Evolutionary conservation across 2,113 vertebrate species (phyloP).

Genomic region (Tetraodon nigroviridis): DNA sequence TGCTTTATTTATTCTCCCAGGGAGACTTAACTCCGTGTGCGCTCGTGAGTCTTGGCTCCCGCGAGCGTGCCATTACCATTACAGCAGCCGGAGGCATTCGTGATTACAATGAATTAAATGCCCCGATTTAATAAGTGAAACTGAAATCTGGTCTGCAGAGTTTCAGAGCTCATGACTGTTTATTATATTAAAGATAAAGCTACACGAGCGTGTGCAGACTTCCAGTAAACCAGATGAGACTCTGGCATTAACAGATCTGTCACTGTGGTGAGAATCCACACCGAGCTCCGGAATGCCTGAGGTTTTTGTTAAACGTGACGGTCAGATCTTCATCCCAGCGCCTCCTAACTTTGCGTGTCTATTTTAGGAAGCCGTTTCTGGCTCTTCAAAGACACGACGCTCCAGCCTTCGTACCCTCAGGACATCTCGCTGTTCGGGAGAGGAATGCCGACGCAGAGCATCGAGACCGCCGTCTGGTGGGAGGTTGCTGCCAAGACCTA

Average conservation of each 20-base stretch:
- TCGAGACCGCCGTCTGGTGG: constrained; percentile 99
- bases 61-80: constrained; percentile 13
- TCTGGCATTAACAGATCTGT: too few species aligned
- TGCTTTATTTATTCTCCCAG: constrained; percentile 61
- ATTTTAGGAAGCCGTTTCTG: constrained; percentile 93
- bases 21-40: constrained; percentile 38
- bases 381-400: constrained; percentile 97
- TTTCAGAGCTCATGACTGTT: constrained; percentile 20
- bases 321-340: constrained; percentile 18
- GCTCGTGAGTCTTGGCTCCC: constrained; percentile 31
- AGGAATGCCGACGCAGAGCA: constrained; percentile 92
- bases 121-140: constrained; percentile 46
- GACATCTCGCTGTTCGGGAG: constrained; percentile 92
- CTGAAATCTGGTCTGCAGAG: constrained; percentile 39
- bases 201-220: constrained; percentile 16
- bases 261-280: not conserved
- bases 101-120: constrained; percentile 60
- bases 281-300: not conserved
- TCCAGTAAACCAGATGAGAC: constrained; percentile 21
- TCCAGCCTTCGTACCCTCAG: constrained; percentile 95
- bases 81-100: constrained; percentile 34
- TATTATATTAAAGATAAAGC: constrained; percentile 30
- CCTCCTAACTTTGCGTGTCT: constrained; percentile 29
- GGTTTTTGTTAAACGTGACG: constrained; percentile 19
- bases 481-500: constrained; percentile 98